Evolutionary conservation across 2,113 vertebrate species (phyloP), one percentile per base, ranked within the genome.

Genomic region (Melanostigma gelatinosum): DNA sequence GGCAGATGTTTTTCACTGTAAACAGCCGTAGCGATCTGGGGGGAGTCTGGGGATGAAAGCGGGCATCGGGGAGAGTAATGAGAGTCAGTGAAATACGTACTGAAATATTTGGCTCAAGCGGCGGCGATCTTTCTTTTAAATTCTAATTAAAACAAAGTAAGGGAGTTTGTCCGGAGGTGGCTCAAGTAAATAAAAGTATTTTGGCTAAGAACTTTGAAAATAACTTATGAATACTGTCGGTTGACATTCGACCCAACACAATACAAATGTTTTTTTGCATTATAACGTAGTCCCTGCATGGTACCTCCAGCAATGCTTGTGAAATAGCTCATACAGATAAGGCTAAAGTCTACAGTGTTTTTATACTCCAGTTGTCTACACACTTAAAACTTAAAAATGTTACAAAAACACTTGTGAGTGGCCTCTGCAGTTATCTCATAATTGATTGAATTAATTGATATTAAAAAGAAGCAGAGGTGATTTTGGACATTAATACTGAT

Each of bases 1-100:
- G 95, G 93, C 95, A 95, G 95, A 95, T 95, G 94, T 95, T 95
- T 95, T 93, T 94, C 92, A 95, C 93, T 92, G 93, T 94, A 93
- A 95, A 94, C 93, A 94, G 91, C 89, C 86, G 68, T 77, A 84
- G 84, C 70, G 65, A 91, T 90, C 69, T 80, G 85, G 84, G 81
- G 79, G 86, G 65, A 80, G 88, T 84, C 61, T 3, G 54, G 69
- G 67, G 88, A 83, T 73, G 76, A 90, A 87, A 90, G 87, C 61
- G 66, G 77, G 77, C 52, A 62, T 84, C 77, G 55, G 87, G 73
- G 80, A 81, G 79, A 58, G 73, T 4, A 62, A 83, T 40, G 86
- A 88, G 66, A 79, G 79, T 85, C 90, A 87, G 82, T 88, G 84
- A 82, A 85, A 87, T 75, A 32, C 22, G 36, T 48, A 38, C 70